Evolutionary conservation across 2,113 vertebrate species (phyloP).

Genomic region (Atlantisia rogersi): DNA sequence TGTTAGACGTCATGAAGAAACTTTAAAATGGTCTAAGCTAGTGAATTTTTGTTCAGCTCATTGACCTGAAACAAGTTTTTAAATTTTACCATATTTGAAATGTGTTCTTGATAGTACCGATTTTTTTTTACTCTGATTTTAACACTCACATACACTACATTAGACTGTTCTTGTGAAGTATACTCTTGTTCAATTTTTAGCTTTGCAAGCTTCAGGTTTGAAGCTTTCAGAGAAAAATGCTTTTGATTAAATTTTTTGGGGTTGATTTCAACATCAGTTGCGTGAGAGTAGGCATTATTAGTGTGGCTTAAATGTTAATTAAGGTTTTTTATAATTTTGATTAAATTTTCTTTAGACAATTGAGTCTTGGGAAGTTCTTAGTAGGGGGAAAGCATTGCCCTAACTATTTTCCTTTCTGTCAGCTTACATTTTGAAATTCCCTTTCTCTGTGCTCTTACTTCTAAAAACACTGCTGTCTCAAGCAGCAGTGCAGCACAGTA

Average conservation of each 20-base stretch:
- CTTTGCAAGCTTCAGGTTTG: not conserved
- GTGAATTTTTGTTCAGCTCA: not conserved
- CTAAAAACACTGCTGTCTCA: not conserved
- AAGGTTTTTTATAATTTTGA: not conserved
- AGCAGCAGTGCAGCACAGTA: not conserved
- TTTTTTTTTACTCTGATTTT: not conserved
- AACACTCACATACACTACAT: not conserved
- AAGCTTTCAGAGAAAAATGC: not conserved
- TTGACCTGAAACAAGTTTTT: not conserved
- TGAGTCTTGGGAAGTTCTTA: not conserved
- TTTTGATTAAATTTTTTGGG: not conserved
- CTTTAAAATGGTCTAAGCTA: not conserved
- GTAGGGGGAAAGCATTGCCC: not conserved
- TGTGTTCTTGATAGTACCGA: not conserved
- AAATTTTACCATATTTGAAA: not conserved
- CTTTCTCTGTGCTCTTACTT: not conserved
- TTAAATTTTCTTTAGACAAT: slow-evolving; percentile 32
- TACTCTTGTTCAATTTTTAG: not conserved
- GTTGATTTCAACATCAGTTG: slow-evolving; percentile 27
- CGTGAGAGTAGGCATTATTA: not conserved
- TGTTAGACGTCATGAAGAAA: not conserved
- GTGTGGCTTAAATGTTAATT: not conserved
- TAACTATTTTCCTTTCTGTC: not conserved
- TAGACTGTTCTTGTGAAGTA: not conserved
- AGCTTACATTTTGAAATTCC: not conserved